Evolutionary conservation across 1,140 invertebrate species (phyloP), one percentile per base, ranked within the genome.

Genomic region (Zophobas morio): DNA sequence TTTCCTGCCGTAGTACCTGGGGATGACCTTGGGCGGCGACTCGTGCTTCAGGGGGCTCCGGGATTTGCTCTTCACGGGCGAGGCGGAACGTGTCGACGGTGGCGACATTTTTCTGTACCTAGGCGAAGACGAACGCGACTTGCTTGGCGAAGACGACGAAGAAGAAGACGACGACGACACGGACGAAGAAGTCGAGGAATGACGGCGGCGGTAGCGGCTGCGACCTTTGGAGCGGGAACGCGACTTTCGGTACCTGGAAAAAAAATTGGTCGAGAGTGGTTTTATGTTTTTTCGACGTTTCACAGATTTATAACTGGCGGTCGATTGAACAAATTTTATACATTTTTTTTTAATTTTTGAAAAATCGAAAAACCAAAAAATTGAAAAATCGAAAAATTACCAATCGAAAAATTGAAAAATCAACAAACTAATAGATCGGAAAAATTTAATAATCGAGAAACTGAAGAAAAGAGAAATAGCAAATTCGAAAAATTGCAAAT

Each of bases 1-100:
- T 79, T 91, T 90, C 40, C 92, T 87, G 40, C 92, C 92, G 83
- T 93, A 93, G 84, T 93, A 93, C 75, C 92, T 90, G 72, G 82
- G 86, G 32, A 88, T 77, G 20, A 83, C 78, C 8, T 86, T 85
- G 34, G 87, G 86, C 2, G 86, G 79, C 34, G 81, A 77, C 51
- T 84, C 83, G 8, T 80, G 76, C 46, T 78, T 76, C 42, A 40
- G n/a, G 40, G 56, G 82, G 80, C 86, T 87, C 73, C 84, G 80
- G 46, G 84, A 84, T 53, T 84, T 85, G 37, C 86, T 87, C 77
- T 82, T 87, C 6, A 34, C 36, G 5, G 63, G 63, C 6, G 71
- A 51, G 20, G 47, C 4, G n/a, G 71, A 40, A 6, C n/a, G 46
- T 0, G 56, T n/a, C 51, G 71, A 54, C 32, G 36, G 39, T 3